These are phyloP conservation scores for Drosophila kuntzei DNA, from an alignment of 2,888 invertebrate genomes.

Conservation along the genomic window DNA sequence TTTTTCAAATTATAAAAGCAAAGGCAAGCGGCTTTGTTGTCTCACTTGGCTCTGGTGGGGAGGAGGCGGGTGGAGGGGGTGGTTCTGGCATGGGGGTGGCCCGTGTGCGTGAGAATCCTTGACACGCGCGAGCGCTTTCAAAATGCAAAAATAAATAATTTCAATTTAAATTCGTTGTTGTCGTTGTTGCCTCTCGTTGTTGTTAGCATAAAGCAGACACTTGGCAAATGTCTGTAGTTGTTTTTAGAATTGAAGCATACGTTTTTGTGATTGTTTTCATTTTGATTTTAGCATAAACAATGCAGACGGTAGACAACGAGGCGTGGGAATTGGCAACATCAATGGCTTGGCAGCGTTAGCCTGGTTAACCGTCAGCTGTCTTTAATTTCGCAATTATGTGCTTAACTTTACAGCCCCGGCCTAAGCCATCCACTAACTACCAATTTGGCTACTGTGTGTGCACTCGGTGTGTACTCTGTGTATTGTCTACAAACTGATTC, in stretches of 20 bases:
- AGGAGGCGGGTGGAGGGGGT: not conserved
- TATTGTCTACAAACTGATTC: constrained; percentile 46
- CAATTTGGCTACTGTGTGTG: constrained; percentile 74
- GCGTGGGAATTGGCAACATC: constrained; percentile 52
- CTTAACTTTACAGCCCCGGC: constrained; percentile 73
- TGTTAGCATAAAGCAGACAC: constrained; percentile 38
- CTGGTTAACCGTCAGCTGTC: constrained; percentile 42
- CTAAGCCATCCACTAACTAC: constrained; percentile 73
- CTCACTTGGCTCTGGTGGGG: constrained; percentile 28
- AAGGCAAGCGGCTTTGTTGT: constrained; percentile 67
- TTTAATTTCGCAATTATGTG: constrained; percentile 80
- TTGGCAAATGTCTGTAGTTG: constrained; percentile 63
- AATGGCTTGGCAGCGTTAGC: constrained; percentile 20
- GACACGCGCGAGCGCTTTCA: constrained; percentile 77
- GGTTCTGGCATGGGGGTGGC: constrained; percentile 2
- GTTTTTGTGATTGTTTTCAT: constrained; percentile 62
- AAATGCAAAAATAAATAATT: constrained; percentile 82
- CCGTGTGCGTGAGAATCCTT: constrained; percentile 77
- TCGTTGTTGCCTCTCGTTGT: constrained; percentile 45
- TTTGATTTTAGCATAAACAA: constrained; percentile 61
- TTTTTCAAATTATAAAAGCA: constrained; percentile 81
- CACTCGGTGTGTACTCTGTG: constrained; percentile 6
- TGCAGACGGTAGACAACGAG: constrained; percentile 33
- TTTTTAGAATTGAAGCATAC: constrained; percentile 70
- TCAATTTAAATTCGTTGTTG: constrained; percentile 80